Percentiles rank a stretch among this genome's conserved stretches.
These are phyloP conservation scores for Eurystomus gularis DNA, from an alignment of 2,113 vertebrate genomes.

Conservation along the genomic window DNA sequence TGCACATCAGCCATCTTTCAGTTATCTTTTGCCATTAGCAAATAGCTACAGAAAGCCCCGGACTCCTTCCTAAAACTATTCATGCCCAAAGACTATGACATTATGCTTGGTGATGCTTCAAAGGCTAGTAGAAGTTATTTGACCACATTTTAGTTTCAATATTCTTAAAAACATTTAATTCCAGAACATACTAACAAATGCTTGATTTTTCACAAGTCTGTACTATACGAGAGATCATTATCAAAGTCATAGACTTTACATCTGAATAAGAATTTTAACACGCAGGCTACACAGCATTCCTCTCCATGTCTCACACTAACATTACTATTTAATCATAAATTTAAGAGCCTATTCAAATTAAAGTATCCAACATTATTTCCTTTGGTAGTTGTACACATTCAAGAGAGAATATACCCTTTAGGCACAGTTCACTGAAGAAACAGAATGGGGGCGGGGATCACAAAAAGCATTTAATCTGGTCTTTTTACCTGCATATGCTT, in stretches of 20 bases:
- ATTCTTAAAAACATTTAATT: neutral
- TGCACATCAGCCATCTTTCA: neutral
- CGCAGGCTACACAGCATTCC: neutral
- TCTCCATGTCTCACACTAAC: neutral
- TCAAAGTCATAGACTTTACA: neutral
- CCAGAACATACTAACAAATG: neutral
- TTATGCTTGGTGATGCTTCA: neutral
- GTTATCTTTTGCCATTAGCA: neutral
- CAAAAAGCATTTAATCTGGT: neutral
- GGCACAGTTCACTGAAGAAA: neutral
- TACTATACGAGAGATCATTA: neutral
- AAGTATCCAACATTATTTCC: neutral
- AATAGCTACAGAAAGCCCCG: neutral
- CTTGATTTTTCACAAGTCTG: neutral
- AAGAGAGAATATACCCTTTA: neutral
- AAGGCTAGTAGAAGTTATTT: neutral
- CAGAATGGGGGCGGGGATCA: rapidly evolving
- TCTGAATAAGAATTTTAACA: neutral
- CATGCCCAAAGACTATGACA: neutral
- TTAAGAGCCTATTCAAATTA: neutral
- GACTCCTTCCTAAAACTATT: neutral
- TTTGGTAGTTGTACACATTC: neutral
- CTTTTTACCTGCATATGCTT: neutral
- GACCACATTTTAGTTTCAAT: neutral
- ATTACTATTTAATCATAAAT: neutral